These are phyloP conservation scores for Chelon labrosus DNA, from an alignment of 2,797 vertebrate species.

Conservation along the genomic window DNA sequence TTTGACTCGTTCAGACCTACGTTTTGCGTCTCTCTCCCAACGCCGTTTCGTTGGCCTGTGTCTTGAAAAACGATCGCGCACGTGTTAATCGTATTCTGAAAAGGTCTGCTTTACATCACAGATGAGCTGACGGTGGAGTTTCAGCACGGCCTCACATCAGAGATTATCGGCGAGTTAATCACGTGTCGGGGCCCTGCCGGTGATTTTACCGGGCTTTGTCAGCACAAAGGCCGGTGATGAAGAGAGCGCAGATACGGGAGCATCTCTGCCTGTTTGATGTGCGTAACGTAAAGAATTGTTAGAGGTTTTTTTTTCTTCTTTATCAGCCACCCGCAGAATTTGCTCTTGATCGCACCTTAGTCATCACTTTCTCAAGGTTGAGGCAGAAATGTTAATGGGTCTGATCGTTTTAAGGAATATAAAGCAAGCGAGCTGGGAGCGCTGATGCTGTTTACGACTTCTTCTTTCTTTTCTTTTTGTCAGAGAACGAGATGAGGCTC, in stretches of 20 bases:
- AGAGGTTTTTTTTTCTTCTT: conserved; percentile 27
- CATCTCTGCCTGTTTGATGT: conserved; percentile 66
- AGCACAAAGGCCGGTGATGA: conserved; percentile 68
- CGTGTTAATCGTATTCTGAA: conserved; percentile 27
- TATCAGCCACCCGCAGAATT: conserved; percentile 63
- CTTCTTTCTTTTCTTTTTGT: neutral
- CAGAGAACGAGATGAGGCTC: neutral
- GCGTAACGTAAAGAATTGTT: conserved; percentile 61
- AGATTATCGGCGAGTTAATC: conserved; percentile 74
- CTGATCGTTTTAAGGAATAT: conserved; percentile 36
- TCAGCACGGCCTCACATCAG: conserved; percentile 32
- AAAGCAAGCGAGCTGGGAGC: conserved; percentile 19
- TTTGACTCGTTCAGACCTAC: no score
- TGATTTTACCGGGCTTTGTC: conserved; percentile 68
- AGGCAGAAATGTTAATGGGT: conserved; percentile 58
- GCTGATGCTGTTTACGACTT: conserved; percentile 20
- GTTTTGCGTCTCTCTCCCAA: no score
- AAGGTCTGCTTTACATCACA: conserved; percentile 40
- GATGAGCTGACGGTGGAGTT: conserved; percentile 65
- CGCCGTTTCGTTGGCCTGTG: no score
- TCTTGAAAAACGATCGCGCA: conserved; percentile 14
- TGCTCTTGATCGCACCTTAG: conserved; percentile 65
- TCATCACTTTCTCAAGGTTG: conserved; percentile 82
- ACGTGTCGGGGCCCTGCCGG: conserved; percentile 38
- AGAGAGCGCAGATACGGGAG: conserved; percentile 47